Evolutionary conservation across 2,113 vertebrate species (phyloP).

Genomic region (Trinectes maculatus): DNA sequence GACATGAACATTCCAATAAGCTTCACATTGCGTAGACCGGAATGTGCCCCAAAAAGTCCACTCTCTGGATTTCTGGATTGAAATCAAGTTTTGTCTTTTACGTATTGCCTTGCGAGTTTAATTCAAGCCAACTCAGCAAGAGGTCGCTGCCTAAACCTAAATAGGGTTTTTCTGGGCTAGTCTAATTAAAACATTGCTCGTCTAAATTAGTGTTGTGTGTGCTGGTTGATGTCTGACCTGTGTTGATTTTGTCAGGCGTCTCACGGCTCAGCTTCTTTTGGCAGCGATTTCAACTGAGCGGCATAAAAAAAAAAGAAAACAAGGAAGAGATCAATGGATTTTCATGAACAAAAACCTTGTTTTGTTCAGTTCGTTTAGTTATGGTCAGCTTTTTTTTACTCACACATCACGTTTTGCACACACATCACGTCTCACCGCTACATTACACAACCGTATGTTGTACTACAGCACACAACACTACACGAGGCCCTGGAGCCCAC

Average conservation of each 20-base stretch:
- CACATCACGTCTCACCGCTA: too few relatives aligned
- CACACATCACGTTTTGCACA: too few relatives aligned
- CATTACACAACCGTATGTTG: too few relatives aligned
- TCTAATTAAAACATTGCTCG: conserved; percentile 41
- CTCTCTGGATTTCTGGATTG: conserved; percentile 11
- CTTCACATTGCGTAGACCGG: background rate
- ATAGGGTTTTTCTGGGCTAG: conserved; percentile 24
- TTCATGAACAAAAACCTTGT: conserved; percentile 1
- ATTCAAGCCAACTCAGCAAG: background rate
- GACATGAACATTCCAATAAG: background rate
- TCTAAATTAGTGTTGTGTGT: conserved; percentile 23
- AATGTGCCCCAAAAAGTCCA: background rate
- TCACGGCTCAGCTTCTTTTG: conserved; percentile 19
- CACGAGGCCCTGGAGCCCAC: too few relatives aligned
- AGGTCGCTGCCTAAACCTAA: conserved; percentile 13
- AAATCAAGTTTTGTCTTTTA: conserved; percentile 17
- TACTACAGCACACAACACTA: too few relatives aligned
- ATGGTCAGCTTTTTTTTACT: too few relatives aligned
- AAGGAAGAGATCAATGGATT: conserved; percentile 6
- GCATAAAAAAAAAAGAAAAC: conserved; percentile 35
- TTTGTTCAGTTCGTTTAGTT: too few relatives aligned
- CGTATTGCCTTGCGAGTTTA: conserved; percentile 24
- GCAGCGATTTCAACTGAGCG: conserved; percentile 13
- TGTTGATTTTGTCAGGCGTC: conserved; percentile 27
- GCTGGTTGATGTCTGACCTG: background rate